Percentiles rank a stretch among this genome's conserved stretches.
Conservation (phyloP, 1,140 invertebrate species). For the Drosophila hydei region DNA sequence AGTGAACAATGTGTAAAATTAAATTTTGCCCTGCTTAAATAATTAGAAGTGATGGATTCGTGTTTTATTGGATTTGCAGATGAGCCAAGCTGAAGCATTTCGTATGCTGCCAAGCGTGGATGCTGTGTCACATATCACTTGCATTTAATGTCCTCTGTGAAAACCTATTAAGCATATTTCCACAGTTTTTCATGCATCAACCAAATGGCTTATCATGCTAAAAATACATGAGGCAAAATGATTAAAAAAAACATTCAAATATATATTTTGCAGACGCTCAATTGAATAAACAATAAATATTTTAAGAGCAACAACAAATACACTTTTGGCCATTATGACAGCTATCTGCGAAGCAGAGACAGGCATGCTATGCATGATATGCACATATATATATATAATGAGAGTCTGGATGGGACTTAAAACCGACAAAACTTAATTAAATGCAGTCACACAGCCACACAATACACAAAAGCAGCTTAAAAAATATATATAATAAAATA, state of each 20-base stretch:
- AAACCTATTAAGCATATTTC: slow-evolving; percentile 37
- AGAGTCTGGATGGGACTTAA: slow-evolving; percentile 33
- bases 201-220: slow-evolving; percentile 53
- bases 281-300: slow-evolving; percentile 72
- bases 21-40: too few species aligned
- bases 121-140: slow-evolving; percentile 29
- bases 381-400: slow-evolving; percentile 31
- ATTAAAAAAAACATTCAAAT: slow-evolving; percentile 5
- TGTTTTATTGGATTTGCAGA: background rate
- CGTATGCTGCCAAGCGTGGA: background rate
- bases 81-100: slow-evolving; percentile 3
- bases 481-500: slow-evolving; percentile 25
- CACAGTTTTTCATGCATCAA: slow-evolving; percentile 42
- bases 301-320: slow-evolving; percentile 42
- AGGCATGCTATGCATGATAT: too few species aligned
- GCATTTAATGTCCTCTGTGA: slow-evolving; percentile 17
- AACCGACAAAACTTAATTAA: slow-evolving; percentile 77
- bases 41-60: too few species aligned
- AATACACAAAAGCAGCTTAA: slow-evolving; percentile 13
- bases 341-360: slow-evolving; percentile 63
- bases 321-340: slow-evolving; percentile 37
- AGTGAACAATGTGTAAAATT: too few species aligned
- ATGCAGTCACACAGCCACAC: slow-evolving; percentile 56
- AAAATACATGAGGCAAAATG: slow-evolving; percentile 42
- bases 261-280: slow-evolving; percentile 39